Percentiles rank a stretch among this genome's conserved stretches.
These are phyloP conservation scores for Drosophila athabasca DNA, from an alignment of 1,140 invertebrate genomes.

Conservation along the genomic window DNA sequence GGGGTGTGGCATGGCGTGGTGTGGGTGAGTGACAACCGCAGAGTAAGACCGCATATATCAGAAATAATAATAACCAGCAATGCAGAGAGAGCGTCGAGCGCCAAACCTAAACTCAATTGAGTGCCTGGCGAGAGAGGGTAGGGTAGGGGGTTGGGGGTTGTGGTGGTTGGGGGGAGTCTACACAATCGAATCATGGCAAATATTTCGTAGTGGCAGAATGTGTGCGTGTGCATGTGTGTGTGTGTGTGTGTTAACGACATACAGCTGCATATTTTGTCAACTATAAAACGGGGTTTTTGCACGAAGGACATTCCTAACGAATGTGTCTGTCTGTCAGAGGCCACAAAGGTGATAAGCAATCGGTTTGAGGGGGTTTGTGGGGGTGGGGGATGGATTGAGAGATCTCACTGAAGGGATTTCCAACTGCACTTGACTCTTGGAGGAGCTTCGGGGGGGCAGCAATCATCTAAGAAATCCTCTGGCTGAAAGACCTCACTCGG, in stretches of 20 bases:
- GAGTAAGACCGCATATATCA: slow-evolving; percentile 81
- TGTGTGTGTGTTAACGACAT: slow-evolving; percentile 62
- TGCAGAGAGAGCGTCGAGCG: slow-evolving; percentile 28
- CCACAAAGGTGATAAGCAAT: slow-evolving; percentile 76
- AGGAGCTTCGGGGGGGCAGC: background rate
- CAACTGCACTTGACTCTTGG: slow-evolving; percentile 23
- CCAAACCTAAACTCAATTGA: slow-evolving; percentile 63
- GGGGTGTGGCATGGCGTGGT: no score
- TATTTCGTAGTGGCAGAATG: slow-evolving; percentile 44
- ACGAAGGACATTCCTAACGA: slow-evolving; percentile 39
- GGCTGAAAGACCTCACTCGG: slow-evolving; percentile 8
- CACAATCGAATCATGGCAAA: slow-evolving; percentile 80
- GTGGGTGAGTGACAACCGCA: slow-evolving; percentile 71
- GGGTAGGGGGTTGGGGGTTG: background rate
- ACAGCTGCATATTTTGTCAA: slow-evolving; percentile 80
- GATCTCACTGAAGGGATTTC: background rate
- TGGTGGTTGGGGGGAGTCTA: slow-evolving; percentile 32
- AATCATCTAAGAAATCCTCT: slow-evolving; percentile 45
- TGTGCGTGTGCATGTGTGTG: slow-evolving; percentile 1
- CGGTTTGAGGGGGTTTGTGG: slow-evolving; percentile 12
- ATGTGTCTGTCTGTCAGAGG: slow-evolving; percentile 38
- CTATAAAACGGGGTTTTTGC: slow-evolving; percentile 40
- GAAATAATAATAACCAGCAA: slow-evolving; percentile 77
- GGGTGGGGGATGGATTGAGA: slow-evolving; percentile 2
- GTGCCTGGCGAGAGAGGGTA: slow-evolving; percentile 12